phyloP scores from a whole-genome alignment of 92 coral and sea anemone genomes.

The Umimayanthus kanabou region DNA sequence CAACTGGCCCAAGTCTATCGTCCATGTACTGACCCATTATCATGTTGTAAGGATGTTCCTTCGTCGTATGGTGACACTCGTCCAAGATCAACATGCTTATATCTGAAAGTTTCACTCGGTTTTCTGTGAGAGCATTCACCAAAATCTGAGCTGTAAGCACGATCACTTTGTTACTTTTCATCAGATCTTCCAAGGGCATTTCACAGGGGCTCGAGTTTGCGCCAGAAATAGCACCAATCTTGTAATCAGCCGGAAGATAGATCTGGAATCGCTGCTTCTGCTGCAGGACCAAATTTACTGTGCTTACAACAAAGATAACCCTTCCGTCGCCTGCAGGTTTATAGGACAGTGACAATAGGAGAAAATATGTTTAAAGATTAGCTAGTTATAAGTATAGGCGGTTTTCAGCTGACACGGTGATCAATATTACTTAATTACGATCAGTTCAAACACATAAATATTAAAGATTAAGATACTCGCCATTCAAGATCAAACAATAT shows the following conservation, averaged over 20 bases:
- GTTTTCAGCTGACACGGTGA: not conserved
- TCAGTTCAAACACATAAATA: too few relatives aligned
- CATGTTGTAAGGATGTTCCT: slow-evolving; percentile 85
- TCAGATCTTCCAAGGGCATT: slow-evolving; percentile 58
- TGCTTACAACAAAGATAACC: slow-evolving; percentile 88
- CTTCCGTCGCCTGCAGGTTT: slow-evolving; percentile 46
- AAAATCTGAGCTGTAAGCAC: slow-evolving; percentile 94
- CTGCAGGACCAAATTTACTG: slow-evolving; percentile 92
- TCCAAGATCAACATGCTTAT: slow-evolving; percentile 85
- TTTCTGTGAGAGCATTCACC: slow-evolving; percentile 75
- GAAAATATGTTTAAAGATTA: too few relatives aligned
- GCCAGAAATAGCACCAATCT: slow-evolving; percentile 73
- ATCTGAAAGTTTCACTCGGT: slow-evolving; percentile 59
- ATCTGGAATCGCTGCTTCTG: slow-evolving; percentile 79
- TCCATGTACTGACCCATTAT: slow-evolving; percentile 84
- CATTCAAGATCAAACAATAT: too few relatives aligned
- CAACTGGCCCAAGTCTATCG: slow-evolving; percentile 51
- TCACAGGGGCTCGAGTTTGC: slow-evolving; percentile 69
- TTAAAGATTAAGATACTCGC: too few relatives aligned
- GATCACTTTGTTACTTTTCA: slow-evolving; percentile 65
- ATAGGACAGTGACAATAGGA: not conserved
- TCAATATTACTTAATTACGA: too few relatives aligned
- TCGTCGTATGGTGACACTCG: slow-evolving; percentile 93
- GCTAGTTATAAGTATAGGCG: not conserved
- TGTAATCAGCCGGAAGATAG: slow-evolving; percentile 67